These are phyloP conservation scores for Salvelinus namaycush DNA, from an alignment of 2,113 vertebrate genomes.

Conservation along the genomic window DNA sequence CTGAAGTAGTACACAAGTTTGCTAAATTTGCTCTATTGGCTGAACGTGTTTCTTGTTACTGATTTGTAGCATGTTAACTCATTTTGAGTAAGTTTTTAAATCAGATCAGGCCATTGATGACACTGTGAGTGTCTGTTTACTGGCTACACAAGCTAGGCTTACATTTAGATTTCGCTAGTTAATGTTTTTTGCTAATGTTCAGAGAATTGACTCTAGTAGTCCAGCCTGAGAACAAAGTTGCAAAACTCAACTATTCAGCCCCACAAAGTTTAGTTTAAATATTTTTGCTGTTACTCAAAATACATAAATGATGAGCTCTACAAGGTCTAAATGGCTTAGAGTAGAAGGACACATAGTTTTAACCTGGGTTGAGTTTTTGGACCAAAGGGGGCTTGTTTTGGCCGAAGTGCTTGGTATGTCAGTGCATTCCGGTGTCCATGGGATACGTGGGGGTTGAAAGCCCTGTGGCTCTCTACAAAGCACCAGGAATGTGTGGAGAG, in stretches of 20 bases:
- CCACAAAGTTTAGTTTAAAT: too few relatives aligned
- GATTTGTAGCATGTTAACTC: neutral
- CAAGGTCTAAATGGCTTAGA: too few relatives aligned
- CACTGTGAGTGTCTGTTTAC: neutral
- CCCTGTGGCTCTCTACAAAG: neutral
- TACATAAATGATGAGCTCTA: neutral
- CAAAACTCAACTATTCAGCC: too few relatives aligned
- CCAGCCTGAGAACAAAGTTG: too few relatives aligned
- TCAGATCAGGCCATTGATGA: neutral
- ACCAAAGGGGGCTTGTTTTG: neutral
- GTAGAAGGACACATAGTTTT: too few relatives aligned
- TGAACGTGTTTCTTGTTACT: neutral
- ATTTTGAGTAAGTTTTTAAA: neutral
- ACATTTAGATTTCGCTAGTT: too few relatives aligned
- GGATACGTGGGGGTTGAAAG: neutral
- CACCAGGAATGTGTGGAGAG: neutral
- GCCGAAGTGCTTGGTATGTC: neutral
- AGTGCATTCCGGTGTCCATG: neutral
- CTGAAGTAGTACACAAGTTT: neutral
- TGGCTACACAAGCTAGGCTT: neutral
- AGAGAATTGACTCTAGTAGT: too few relatives aligned
- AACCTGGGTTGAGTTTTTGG: too few relatives aligned
- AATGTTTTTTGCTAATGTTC: too few relatives aligned
- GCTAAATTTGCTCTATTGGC: too few relatives aligned
- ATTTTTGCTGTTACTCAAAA: neutral